Evolutionary conservation across 2,888 invertebrate species (phyloP).

Genomic region (Torymus texanus): DNA sequence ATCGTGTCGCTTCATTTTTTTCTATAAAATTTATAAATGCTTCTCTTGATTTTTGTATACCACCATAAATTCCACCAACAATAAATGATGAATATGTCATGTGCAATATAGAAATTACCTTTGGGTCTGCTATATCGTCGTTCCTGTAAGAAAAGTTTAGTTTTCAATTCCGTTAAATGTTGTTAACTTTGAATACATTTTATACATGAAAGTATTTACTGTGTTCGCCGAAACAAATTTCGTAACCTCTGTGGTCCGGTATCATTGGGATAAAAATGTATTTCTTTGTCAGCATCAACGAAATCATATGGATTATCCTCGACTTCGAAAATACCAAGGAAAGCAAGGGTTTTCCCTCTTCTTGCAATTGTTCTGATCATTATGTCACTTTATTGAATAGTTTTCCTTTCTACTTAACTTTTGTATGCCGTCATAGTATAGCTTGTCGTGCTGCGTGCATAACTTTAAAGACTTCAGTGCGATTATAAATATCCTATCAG

Average conservation of each 20-base stretch:
- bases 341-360: neutral
- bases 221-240: slow-evolving; percentile 55
- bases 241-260: slow-evolving; percentile 60
- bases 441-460: neutral
- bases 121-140: slow-evolving; percentile 32
- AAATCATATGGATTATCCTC: slow-evolving; percentile 37
- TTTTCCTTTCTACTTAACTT: neutral
- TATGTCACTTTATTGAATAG: neutral
- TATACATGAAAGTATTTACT: slow-evolving; percentile 61
- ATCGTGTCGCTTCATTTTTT: slow-evolving; percentile 85
- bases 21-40: slow-evolving; percentile 83
- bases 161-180: neutral
- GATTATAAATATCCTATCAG: neutral
- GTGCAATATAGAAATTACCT: neutral
- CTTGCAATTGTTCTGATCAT: slow-evolving; percentile 9
- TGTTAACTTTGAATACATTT: neutral
- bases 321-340: neutral
- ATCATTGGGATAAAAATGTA: neutral
- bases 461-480: neutral
- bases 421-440: neutral
- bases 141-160: slow-evolving; percentile 26
- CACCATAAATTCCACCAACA: slow-evolving; percentile 80
- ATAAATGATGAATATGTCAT: slow-evolving; percentile 72
- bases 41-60: slow-evolving; percentile 77
- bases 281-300: neutral